Evolutionary conservation across 2,113 vertebrate species (phyloP).

Genomic region (Ptyas mucosa): DNA sequence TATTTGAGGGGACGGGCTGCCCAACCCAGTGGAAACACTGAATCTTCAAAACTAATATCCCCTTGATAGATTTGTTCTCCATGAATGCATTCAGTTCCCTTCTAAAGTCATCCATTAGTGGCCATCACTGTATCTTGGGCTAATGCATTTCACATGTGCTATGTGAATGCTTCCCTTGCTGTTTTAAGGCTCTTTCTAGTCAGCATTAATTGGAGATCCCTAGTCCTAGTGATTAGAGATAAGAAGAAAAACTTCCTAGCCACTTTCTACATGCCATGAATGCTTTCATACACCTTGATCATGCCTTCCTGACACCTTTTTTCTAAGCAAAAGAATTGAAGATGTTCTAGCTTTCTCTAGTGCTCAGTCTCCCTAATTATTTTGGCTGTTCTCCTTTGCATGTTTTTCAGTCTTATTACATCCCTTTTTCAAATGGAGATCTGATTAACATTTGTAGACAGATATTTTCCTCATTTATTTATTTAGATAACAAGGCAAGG

Average conservation of each 20-base stretch:
- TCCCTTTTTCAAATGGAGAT: not conserved
- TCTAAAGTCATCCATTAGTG: not conserved
- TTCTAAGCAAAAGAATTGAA: not conserved
- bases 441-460: not conserved
- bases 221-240: not conserved
- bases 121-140: not conserved
- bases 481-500: not conserved
- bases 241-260: not conserved
- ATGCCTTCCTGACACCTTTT: not conserved
- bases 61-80: not conserved
- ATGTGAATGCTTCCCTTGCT: not conserved
- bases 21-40: not conserved
- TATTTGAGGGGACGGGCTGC: not conserved
- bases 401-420: not conserved
- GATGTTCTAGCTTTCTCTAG: not conserved
- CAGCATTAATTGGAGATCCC: not conserved
- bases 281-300: not conserved
- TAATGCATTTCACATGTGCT: not conserved
- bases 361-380: not conserved
- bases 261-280: not conserved
- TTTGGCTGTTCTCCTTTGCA: not conserved
- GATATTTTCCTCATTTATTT: not conserved
- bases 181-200: not conserved
- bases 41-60: not conserved
- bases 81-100: not conserved